A percentile compares a stretch with the other conserved stretches of the same genome.
Evolutionary conservation across 1,140 invertebrate genomes (phyloP).

Genomic region (Drosophila persimilis): DNA sequence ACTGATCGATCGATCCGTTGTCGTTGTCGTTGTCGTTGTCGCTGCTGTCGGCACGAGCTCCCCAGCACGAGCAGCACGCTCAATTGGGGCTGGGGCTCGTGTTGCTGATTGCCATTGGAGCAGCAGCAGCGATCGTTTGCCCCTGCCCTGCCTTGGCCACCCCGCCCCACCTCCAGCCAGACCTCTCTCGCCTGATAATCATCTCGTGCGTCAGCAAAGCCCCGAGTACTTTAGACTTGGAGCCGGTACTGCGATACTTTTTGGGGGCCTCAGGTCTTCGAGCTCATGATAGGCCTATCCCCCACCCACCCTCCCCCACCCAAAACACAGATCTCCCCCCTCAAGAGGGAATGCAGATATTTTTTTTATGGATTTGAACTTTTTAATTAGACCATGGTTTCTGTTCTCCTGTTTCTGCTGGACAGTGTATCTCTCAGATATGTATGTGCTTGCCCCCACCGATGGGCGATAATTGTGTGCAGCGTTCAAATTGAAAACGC

Average conservation of each 20-base stretch:
- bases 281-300: no score
- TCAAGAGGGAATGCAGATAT: constrained; percentile 11
- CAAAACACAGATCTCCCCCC: background rate
- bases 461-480: constrained; percentile 48
- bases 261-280: no score
- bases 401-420: no score
- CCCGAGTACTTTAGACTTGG: constrained; percentile 53
- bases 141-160: constrained; percentile 15
- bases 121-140: constrained; percentile 17
- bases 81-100: constrained; percentile 73
- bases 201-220: constrained; percentile 78
- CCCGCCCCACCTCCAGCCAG: background rate
- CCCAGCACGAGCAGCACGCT: constrained; percentile 71
- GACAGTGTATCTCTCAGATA: background rate
- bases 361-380: constrained; percentile 48
- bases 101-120: constrained; percentile 57
- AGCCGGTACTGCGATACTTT: constrained; percentile 21
- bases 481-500: constrained; percentile 63
- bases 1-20: constrained; percentile 42
- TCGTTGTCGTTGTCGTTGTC: constrained; percentile 11
- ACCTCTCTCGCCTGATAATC: constrained; percentile 56
- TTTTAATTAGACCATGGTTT: constrained; percentile 29
- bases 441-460: no score
- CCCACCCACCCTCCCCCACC: background rate
- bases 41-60: constrained; percentile 58